Percentiles rank a stretch among this genome's conserved stretches.
Evolutionary conservation across 2,113 vertebrate species (phyloP).

Genomic region (Cyanistes caeruleus): DNA sequence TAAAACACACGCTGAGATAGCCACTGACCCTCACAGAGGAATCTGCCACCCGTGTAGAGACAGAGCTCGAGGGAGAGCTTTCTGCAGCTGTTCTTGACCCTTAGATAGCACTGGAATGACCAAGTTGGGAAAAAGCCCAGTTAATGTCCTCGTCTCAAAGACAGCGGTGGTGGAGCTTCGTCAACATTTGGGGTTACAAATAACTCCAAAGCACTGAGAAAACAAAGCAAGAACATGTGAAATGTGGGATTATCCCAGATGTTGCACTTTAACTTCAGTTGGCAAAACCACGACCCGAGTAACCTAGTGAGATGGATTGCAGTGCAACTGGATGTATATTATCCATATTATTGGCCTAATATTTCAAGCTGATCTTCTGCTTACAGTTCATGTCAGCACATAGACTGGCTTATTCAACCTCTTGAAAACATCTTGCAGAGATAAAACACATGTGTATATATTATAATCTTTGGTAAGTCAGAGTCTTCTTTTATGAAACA

Average conservation of each 20-base stretch:
- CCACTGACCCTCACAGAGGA: not conserved
- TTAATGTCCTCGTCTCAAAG: not conserved
- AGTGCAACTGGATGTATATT: constrained; percentile 73
- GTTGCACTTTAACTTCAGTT: constrained; percentile 54
- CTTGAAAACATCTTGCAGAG: constrained; percentile 75
- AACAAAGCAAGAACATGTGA: constrained; percentile 23
- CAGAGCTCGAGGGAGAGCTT: not conserved
- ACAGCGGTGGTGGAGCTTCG: not conserved
- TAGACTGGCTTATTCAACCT: constrained; percentile 69
- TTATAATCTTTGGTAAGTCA: constrained; percentile 65
- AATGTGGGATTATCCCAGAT: constrained; percentile 57
- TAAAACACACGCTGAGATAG: not conserved
- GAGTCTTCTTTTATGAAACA: constrained; percentile 51
- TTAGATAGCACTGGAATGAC: not conserved
- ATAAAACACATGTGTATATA: constrained; percentile 72
- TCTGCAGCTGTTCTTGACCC: not conserved
- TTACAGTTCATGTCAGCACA: constrained; percentile 75
- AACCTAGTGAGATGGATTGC: constrained; percentile 67
- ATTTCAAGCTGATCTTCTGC: constrained; percentile 75
- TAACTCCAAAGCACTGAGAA: constrained; percentile 19
- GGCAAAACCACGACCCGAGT: constrained; percentile 24
- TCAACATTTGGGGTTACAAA: not conserved
- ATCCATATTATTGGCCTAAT: constrained; percentile 75
- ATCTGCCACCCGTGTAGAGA: not conserved
- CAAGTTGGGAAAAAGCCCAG: constrained; percentile 13